Percentiles rank a stretch among this genome's conserved stretches.
Evolutionary conservation across 2,888 invertebrate genomes (phyloP).

Genomic region (Malacosoma neustria): DNA sequence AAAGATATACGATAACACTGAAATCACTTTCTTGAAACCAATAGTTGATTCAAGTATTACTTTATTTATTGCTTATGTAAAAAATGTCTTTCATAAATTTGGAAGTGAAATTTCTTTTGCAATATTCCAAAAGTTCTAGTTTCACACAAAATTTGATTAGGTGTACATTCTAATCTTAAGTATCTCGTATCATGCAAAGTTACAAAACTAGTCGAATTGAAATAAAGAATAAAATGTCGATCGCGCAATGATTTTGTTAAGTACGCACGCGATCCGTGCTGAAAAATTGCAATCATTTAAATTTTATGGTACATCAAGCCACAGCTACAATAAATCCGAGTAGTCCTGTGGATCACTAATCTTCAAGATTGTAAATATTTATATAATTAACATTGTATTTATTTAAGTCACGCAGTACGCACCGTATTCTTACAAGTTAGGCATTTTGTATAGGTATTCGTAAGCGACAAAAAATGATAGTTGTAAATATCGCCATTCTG

Average conservation of each 20-base stretch:
- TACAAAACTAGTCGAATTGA: background rate
- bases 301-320: too few species aligned
- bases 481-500: constrained; percentile 16
- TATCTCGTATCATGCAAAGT: background rate
- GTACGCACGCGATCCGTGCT: background rate
- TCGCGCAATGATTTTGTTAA: background rate
- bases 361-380: too few species aligned
- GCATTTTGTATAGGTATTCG: constrained; percentile 1
- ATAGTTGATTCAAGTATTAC: too few species aligned
- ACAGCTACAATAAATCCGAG: too few species aligned
- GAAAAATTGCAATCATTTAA: background rate
- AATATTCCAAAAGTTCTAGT: background rate
- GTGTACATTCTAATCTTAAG: background rate
- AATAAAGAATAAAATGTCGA: background rate
- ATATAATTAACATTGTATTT: too few species aligned
- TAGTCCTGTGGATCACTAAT: too few species aligned
- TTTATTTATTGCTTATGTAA: too few species aligned
- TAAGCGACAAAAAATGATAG: constrained; percentile 3
- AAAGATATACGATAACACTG: too few species aligned
- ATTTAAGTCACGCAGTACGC: background rate
- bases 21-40: too few species aligned
- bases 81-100: too few species aligned
- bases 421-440: background rate
- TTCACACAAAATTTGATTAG: background rate
- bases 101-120: too few species aligned